Conservation (phyloP, 1,140 invertebrate species). For the Melipona quadrifasciata region DNA sequence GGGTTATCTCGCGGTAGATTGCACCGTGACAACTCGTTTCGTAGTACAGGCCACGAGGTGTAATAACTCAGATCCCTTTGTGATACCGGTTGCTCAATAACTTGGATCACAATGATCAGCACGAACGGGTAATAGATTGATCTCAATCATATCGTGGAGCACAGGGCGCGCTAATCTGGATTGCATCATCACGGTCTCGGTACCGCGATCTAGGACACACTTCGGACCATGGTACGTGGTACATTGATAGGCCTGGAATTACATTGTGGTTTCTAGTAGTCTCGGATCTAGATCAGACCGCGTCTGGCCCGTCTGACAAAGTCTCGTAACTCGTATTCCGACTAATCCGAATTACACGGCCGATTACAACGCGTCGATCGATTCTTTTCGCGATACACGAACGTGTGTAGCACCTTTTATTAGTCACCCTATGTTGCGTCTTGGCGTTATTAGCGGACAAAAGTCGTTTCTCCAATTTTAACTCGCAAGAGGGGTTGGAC, state of each 20-base stretch:
- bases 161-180: neutral
- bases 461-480: too few species aligned
- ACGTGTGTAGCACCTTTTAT: neutral
- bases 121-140: conserved; percentile 24
- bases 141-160: conserved; percentile 23
- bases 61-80: conserved; percentile 26
- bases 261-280: conserved; percentile 2
- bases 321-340: neutral
- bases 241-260: conserved; percentile 24
- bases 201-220: conserved; percentile 6
- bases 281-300: conserved; percentile 11
- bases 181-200: conserved; percentile 13
- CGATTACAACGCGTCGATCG: neutral
- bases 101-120: conserved; percentile 31
- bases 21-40: neutral
- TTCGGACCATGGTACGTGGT: neutral
- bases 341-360: neutral
- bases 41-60: neutral
- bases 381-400: too few species aligned
- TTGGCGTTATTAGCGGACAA: too few species aligned
- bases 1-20: neutral
- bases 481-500: neutral
- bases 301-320: neutral
- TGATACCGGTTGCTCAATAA: conserved; percentile 25
- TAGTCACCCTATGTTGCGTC: too few species aligned